Base-by-base conservation (phyloP, 2,113 vertebrate species). In the Acrocephalus kingi region DNA sequence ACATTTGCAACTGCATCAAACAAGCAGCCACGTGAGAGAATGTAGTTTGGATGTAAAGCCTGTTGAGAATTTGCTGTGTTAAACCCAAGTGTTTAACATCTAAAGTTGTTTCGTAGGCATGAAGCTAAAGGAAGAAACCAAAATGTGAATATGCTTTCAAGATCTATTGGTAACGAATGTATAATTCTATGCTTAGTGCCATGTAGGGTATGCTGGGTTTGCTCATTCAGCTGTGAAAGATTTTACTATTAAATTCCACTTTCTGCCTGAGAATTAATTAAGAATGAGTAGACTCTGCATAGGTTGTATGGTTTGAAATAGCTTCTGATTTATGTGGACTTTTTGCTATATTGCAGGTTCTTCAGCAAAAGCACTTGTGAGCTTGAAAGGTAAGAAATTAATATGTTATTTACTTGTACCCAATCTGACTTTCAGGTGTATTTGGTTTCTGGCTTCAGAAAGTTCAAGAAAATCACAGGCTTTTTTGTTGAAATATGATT, bases 311-410 rank as follows among this genome's bases (percentile, higher is more conserved):
- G 8, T 90, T 61, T 96, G 49, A 96, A 96, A 91, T 92, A 91
- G 52, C 89, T 91, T 95, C 41, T 64, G 48, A 95, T 95, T 95
- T 94, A 89, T 87, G 35, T 91, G 59, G 30, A 48, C 46, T 84
- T 96, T 78, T 96, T 95, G 20, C 84, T 95, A 80, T 74, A 90
- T 98, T 98, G 48, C 96, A 99, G 99, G 99, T 98, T 99, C 99
- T 96, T 99, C 99, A 84, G 99, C 99, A 96, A 99, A 99, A 98
- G 99, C 99, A 80, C 99, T 99, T 76, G 99, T 99, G 97, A 99
- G 99, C 97, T 98, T 99, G 72, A 99, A 99, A 99, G 99, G 99
- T 99, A 98, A 97, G 98, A 95, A 94, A 96, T 87, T 28, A 55
- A 61, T 62, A 35, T 84, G 15, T 76, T 94, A 37, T 89, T 95